Percentiles rank a stretch among this genome's conserved stretches.
Evolutionary conservation across 2,888 invertebrate genomes (phyloP).

Genomic region (Cosmopolites sordidus): DNA sequence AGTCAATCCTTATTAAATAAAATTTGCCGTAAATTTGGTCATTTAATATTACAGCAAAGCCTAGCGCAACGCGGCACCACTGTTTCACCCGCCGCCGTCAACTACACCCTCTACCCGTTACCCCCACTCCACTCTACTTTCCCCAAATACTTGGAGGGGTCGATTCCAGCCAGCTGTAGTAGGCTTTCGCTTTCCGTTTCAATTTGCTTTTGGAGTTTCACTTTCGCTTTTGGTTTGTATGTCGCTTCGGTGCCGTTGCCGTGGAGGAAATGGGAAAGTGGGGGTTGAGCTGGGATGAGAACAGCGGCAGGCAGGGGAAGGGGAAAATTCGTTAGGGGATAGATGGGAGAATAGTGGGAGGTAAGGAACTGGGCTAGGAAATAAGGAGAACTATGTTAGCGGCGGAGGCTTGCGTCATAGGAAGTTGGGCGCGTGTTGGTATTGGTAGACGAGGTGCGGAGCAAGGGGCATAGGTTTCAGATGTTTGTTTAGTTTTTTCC

Average conservation of each 20-base stretch:
- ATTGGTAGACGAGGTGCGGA: too few relatives aligned
- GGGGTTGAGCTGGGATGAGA: background rate
- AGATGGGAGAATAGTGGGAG: constrained; percentile 10
- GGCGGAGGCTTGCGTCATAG: constrained; percentile 21
- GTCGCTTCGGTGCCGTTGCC: constrained; percentile 12
- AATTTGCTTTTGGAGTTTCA: constrained; percentile 24
- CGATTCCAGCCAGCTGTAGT: constrained; percentile 23
- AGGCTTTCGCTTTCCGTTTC: constrained; percentile 26
- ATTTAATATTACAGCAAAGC: too few relatives aligned
- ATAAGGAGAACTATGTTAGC: constrained; percentile 27
- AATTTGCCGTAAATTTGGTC: too few relatives aligned
- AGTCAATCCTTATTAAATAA: too few relatives aligned
- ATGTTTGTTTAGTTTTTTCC: too few relatives aligned
- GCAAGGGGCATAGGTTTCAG: too few relatives aligned
- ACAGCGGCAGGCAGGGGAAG: background rate
- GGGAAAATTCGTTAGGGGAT: constrained; percentile 2
- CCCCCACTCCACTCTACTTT: constrained; percentile 15
- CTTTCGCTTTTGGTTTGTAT: constrained; percentile 23
- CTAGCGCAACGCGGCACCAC: too few relatives aligned
- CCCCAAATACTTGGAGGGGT: constrained; percentile 6
- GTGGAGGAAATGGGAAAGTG: background rate
- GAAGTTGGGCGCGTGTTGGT: too few relatives aligned
- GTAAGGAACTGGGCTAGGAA: constrained; percentile 24
- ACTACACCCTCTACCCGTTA: constrained; percentile 5
- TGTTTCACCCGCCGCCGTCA: too few relatives aligned